Conservation (phyloP, 2,888 invertebrate genomes). For the Ariolimax columbianus region DNA sequence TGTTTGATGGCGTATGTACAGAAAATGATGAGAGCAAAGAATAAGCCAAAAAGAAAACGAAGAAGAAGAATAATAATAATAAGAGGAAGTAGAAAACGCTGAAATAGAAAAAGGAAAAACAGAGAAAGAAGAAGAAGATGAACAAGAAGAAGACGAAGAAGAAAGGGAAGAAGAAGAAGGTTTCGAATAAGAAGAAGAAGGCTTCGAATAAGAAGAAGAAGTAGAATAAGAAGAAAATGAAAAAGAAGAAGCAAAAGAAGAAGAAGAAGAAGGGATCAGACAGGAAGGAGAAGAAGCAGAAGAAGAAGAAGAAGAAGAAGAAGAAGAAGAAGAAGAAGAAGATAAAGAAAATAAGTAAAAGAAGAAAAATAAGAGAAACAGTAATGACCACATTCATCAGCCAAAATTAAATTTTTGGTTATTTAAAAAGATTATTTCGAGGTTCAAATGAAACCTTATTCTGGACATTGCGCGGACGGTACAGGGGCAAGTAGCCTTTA, state of each 20-base stretch:
- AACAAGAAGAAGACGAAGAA: neutral
- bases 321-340: too few relatives aligned
- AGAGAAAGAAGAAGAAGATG: neutral
- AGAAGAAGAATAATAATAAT: neutral
- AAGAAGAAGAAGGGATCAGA: too few relatives aligned
- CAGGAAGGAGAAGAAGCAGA: neutral
- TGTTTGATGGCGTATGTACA: too few relatives aligned
- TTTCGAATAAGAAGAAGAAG: neutral
- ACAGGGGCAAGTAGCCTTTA: too few relatives aligned
- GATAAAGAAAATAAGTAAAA: too few relatives aligned
- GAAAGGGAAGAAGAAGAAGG: neutral
- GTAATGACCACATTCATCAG: too few relatives aligned
- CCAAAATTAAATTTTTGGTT: too few relatives aligned
- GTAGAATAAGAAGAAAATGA: neutral
- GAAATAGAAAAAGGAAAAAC: neutral
- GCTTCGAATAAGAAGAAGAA: neutral
- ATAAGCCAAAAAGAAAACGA: neutral
- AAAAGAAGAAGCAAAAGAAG: neutral
- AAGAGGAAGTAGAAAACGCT: neutral
- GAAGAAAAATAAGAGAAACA: too few relatives aligned
- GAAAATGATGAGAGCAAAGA: neutral
- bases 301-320: neutral
- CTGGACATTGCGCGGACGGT: too few relatives aligned
- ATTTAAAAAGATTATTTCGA: too few relatives aligned
- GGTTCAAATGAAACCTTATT: too few relatives aligned